Evolutionary conservation across 2,888 invertebrate genomes (phyloP), one percentile per base, ranked within the genome.

Genomic region (Idaea straminata): DNA sequence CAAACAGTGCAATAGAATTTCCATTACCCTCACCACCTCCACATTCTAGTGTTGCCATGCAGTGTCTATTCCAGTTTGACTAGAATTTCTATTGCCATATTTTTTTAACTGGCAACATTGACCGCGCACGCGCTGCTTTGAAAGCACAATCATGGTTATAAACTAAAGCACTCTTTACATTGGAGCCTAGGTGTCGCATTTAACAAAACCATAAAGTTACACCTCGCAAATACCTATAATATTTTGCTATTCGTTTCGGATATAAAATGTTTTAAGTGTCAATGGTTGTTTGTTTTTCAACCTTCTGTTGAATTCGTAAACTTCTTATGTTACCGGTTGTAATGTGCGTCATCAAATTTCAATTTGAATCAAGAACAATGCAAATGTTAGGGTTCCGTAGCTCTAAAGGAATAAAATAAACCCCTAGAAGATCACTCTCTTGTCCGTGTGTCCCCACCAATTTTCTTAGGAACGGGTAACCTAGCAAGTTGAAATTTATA

Each of bases 101-200:
- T 76, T 79, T 79, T 77, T 71, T 59, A 69, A 61, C 71, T 64
- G 64, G 68, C 67, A 70, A 72, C 74, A 69, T 69, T 74, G 77
- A 77, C 69, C 63, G 66, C 64, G 65, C 67, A 68, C 61, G 70
- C 69, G 64, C 61, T 63, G 68, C 66, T 65, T 65, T 65, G 5
- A 65, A 65, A 61, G 5, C 47, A 47, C 47, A 10, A 47, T 36
- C 5, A 36, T 36, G 36, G 36, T 47, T 47, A 13, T 10, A 47
- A 47, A 47, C 47, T 10, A 47, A 47, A 47, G 47, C 47, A 10
- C 47, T 47, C 13, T 47, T 47, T 47, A 47, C 47, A 47, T 47
- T 47, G 47, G 10, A 47, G 47, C 47, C 47, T 47, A 47, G 47
- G 47, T 47, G 47, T 47, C 47, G 47, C 7, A 47, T 47, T 47